phyloP scores from a whole-genome alignment of 2,113 vertebrate genomes.

The Mirounga angustirostris region DNA sequence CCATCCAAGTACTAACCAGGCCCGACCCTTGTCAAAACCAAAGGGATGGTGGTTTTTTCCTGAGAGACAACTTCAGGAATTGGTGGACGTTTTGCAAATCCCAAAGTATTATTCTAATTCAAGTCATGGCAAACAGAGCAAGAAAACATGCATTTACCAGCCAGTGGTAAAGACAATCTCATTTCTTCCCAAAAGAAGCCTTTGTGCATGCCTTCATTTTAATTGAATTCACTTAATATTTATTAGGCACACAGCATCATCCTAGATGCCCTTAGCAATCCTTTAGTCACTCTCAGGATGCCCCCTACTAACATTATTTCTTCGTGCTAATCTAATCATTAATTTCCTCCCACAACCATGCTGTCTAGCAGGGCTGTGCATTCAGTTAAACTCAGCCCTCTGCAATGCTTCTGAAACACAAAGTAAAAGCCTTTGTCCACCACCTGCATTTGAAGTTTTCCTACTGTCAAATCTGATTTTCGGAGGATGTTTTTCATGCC shows the following conservation, averaged over 20 bases:
- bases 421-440: constrained; percentile 42
- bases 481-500: constrained; percentile 36
- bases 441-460: constrained; percentile 82
- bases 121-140: constrained; percentile 70
- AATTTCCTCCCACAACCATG: background rate
- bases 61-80: background rate
- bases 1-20: too few species aligned
- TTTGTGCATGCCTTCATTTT: constrained; percentile 27
- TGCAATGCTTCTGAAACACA: constrained; percentile 14
- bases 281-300: background rate
- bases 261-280: background rate
- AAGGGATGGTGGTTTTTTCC: background rate
- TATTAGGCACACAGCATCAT: constrained; percentile 29
- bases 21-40: background rate
- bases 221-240: constrained; percentile 57
- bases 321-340: constrained; percentile 42
- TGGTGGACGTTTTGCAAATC: background rate
- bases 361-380: background rate
- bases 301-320: constrained; percentile 10
- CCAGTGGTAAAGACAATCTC: constrained; percentile 29
- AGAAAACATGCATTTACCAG: constrained; percentile 68
- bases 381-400: background rate
- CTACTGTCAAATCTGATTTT: constrained; percentile 71
- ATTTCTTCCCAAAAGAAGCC: constrained; percentile 45
- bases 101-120: constrained; percentile 66